These are phyloP conservation scores for Brachionus sp. DNA, from an alignment of 1,140 invertebrate genomes.

Conservation along the genomic window DNA sequence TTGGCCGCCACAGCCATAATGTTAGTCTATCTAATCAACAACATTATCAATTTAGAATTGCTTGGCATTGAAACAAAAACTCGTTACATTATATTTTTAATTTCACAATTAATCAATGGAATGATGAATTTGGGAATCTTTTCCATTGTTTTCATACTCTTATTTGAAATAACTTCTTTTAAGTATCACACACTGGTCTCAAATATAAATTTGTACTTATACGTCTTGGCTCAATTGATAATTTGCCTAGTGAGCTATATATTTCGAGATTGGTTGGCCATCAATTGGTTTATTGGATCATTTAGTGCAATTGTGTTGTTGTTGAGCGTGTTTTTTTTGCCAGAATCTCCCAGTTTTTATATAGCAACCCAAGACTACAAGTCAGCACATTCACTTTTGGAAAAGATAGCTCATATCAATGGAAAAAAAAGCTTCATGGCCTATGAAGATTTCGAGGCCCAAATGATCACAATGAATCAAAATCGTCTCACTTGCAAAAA, in stretches of 20 bases:
- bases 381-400: neutral
- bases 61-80: neutral
- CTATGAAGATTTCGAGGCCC: neutral
- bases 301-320: neutral
- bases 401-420: neutral
- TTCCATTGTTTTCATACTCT: neutral
- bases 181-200: neutral
- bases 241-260: neutral
- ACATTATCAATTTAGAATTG: neutral
- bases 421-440: neutral
- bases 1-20: neutral
- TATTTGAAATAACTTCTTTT: slow-evolving; percentile 16
- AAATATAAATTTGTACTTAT: neutral
- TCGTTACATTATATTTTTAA: neutral
- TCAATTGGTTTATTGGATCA: slow-evolving; percentile 1
- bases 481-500: neutral
- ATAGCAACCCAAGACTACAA: neutral
- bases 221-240: neutral
- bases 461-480: neutral
- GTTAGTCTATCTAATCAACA: neutral
- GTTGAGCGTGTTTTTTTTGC: neutral
- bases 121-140: slow-evolving; percentile 1
- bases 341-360: slow-evolving; percentile 5
- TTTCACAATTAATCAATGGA: neutral
- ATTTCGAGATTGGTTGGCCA: neutral